These are phyloP conservation scores for Parascotia fuliginaria DNA, from an alignment of 2,888 invertebrate genomes.

Conservation along the genomic window DNA sequence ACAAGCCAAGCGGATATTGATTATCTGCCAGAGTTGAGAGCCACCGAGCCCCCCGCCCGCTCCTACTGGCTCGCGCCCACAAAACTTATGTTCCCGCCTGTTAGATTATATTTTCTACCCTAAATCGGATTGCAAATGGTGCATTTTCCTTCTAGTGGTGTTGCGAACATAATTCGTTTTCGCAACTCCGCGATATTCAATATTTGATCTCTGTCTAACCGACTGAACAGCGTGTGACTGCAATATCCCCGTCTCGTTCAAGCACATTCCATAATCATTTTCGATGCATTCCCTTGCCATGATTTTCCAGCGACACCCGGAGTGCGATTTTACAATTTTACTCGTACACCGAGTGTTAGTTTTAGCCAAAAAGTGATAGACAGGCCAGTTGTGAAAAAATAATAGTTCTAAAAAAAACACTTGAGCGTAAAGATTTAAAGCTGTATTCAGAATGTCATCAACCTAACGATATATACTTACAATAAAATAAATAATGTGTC, in stretches of 20 bases:
- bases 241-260: constrained; percentile 77
- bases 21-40: constrained; percentile 87
- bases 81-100: constrained; percentile 58
- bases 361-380: not conserved
- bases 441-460: no score
- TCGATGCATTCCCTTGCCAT: constrained; percentile 84
- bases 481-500: no score
- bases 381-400: no score
- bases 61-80: constrained; percentile 45
- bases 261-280: constrained; percentile 84
- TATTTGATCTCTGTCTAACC: constrained; percentile 86
- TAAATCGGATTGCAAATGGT: constrained; percentile 54
- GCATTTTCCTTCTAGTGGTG: constrained; percentile 54
- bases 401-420: no score
- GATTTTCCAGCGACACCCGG: constrained; percentile 80
- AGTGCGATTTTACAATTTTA: constrained; percentile 56
- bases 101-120: constrained; percentile 58
- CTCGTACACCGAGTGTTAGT: constrained; percentile 47
- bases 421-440: no score
- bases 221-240: constrained; percentile 77
- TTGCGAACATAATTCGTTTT: constrained; percentile 62
- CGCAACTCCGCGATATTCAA: constrained; percentile 70
- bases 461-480: no score
- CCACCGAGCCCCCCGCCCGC: constrained; percentile 74
- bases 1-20: constrained; percentile 87